A percentile compares a stretch with the other conserved stretches of the same genome.
Evolutionary conservation across 1,140 invertebrate genomes (phyloP).

Genomic region (Dolichoris vasculosae): DNA sequence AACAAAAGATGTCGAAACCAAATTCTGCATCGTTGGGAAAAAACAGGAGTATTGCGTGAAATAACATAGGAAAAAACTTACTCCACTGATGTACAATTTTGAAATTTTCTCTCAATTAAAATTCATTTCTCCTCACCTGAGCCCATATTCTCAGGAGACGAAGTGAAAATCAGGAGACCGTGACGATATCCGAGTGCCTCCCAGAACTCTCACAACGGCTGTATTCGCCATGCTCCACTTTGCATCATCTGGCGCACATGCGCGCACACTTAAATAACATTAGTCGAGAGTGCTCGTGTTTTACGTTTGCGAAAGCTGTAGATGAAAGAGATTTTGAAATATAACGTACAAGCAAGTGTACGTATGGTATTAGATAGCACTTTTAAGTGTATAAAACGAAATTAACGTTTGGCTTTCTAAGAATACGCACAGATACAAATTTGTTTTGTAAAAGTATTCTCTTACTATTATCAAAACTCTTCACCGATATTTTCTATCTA

Average conservation of each 20-base stretch:
- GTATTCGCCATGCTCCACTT: background rate
- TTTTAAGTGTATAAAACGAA: too few relatives aligned
- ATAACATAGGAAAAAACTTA: too few relatives aligned
- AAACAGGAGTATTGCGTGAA: too few relatives aligned
- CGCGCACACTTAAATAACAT: background rate
- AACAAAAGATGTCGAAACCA: too few relatives aligned
- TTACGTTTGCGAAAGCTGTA: constrained; percentile 14
- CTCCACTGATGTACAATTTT: too few relatives aligned
- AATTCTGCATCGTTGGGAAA: too few relatives aligned
- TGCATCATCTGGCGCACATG: background rate
- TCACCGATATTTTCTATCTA: too few relatives aligned
- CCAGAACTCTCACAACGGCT: background rate
- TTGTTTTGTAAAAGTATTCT: too few relatives aligned
- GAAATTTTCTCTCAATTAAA: background rate
- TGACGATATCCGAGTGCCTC: background rate
- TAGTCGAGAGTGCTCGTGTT: background rate
- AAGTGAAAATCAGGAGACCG: background rate
- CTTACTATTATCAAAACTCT: too few relatives aligned
- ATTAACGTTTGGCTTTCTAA: too few relatives aligned
- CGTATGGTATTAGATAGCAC: background rate
- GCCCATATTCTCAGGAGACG: background rate
- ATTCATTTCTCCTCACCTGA: background rate
- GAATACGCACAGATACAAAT: too few relatives aligned
- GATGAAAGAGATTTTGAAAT: constrained; percentile 21
- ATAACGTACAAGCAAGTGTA: background rate